Evolutionary conservation across 2,113 vertebrate genomes (phyloP).

Genomic region (Chauna torquata): DNA sequence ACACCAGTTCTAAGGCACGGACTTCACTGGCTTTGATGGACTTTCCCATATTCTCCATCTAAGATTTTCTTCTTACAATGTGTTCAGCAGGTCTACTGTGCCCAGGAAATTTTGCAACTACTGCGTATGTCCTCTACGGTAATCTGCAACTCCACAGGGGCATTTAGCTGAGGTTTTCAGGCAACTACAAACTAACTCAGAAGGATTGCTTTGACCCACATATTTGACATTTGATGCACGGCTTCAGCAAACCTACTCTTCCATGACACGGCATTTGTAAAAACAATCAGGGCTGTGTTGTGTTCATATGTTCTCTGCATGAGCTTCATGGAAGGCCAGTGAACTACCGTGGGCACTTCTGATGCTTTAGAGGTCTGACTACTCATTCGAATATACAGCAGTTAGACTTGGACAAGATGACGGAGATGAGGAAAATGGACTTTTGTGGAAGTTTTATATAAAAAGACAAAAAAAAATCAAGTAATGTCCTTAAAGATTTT

Average conservation of each 20-base stretch:
- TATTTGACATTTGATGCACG: background rate
- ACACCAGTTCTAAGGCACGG: background rate
- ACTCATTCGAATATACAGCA: background rate
- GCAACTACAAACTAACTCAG: background rate
- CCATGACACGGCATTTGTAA: background rate
- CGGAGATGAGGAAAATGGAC: background rate
- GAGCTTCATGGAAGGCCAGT: background rate
- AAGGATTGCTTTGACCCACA: background rate
- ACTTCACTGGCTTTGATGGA: background rate
- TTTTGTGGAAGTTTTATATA: background rate
- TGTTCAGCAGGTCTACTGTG: background rate
- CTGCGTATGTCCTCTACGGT: accelerated
- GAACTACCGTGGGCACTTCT: background rate
- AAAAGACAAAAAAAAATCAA: background rate
- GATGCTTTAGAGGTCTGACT: background rate
- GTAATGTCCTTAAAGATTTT: background rate
- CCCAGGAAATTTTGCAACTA: background rate
- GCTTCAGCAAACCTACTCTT: background rate
- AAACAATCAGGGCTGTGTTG: background rate
- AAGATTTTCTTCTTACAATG: background rate
- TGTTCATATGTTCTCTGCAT: background rate
- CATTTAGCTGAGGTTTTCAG: background rate
- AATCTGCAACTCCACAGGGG: background rate
- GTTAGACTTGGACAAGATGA: background rate
- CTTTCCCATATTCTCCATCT: background rate